phyloP scores from a whole-genome alignment of 2,113 vertebrate genomes.

The Microtus montanus region DNA sequence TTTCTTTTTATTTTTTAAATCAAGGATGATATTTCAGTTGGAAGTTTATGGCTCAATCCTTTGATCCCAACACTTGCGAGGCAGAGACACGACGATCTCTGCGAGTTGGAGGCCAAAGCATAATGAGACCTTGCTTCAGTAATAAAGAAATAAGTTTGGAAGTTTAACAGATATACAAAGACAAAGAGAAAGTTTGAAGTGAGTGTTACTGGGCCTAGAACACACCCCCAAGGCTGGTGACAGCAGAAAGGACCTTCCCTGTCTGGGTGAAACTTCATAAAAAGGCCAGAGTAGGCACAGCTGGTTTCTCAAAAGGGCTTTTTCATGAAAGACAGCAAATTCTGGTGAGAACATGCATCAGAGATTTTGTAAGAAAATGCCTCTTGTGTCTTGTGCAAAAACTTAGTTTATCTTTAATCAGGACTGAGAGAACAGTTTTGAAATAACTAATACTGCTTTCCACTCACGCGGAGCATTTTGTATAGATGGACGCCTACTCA shows the following conservation, averaged over 20 bases:
- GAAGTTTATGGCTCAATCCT: neutral
- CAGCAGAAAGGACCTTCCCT: neutral
- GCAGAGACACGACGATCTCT: neutral
- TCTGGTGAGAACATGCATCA: conserved; percentile 48
- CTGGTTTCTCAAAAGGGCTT: neutral
- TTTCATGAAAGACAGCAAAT: conserved; percentile 42
- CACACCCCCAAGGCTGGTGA: neutral
- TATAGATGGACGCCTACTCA: neutral
- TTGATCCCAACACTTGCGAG: neutral
- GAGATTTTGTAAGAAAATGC: conserved; percentile 24
- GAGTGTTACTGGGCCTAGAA: neutral
- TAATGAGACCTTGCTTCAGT: neutral
- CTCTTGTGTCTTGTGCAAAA: conserved; percentile 5
- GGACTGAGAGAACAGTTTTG: conserved; percentile 42
- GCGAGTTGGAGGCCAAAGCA: neutral
- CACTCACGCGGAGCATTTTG: neutral
- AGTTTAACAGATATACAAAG: neutral
- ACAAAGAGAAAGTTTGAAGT: neutral
- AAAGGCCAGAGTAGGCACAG: neutral
- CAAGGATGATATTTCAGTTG: neutral
- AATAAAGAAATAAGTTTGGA: neutral
- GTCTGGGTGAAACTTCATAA: neutral
- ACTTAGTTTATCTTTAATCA: conserved; percentile 18
- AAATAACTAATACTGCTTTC: conserved; percentile 51
- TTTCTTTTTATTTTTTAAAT: neutral